A percentile compares a stretch with the other conserved stretches of the same genome.
These are phyloP conservation scores for Antidorcas marsupialis DNA, from an alignment of 2,113 vertebrate species.

Conservation along the genomic window DNA sequence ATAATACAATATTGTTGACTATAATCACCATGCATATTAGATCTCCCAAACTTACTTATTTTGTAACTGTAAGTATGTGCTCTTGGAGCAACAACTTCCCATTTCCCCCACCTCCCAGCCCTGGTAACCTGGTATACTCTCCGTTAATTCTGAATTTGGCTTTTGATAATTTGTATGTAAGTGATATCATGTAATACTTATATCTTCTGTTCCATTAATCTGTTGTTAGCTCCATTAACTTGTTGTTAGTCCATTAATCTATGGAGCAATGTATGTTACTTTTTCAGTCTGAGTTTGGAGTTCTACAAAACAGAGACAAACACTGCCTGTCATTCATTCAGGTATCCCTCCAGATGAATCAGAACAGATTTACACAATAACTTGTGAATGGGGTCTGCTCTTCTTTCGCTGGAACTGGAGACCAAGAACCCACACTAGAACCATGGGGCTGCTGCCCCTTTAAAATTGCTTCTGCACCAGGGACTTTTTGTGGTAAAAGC, in stretches of 20 bases:
- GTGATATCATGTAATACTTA: neutral
- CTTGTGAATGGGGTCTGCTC: neutral
- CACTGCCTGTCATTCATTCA: neutral
- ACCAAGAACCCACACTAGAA: neutral
- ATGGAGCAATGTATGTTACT: neutral
- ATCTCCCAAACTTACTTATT: neutral
- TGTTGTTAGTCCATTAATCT: neutral
- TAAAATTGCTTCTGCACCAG: neutral
- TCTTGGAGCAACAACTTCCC: neutral
- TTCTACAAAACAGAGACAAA: neutral
- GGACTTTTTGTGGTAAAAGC: neutral
- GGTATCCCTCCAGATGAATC: neutral
- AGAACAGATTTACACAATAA: neutral
- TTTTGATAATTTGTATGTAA: neutral
- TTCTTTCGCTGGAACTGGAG: neutral
- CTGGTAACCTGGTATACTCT: neutral
- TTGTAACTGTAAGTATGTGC: neutral
- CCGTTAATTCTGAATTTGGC: neutral
- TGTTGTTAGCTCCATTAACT: neutral
- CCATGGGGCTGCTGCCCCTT: neutral
- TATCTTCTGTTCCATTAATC: neutral
- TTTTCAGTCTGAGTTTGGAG: neutral
- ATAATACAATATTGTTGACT: neutral
- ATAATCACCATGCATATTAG: neutral
- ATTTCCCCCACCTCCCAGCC: neutral